Percentiles rank a stretch among this genome's conserved stretches.
phyloP scores from a whole-genome alignment of 2,113 vertebrate species.

The Lamprotornis superbus region DNA sequence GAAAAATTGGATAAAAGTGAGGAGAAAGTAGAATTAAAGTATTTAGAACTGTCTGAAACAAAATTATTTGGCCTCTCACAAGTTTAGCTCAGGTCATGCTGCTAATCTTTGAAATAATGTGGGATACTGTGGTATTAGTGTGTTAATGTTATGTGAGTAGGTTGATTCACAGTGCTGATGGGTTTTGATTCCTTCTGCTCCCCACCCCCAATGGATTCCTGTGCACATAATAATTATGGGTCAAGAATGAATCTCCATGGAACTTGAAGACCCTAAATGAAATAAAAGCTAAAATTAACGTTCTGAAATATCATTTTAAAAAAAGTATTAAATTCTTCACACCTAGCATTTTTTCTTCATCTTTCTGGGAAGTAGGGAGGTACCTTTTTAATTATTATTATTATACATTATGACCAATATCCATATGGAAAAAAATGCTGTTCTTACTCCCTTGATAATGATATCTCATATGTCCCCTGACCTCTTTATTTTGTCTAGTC shows the following conservation, averaged over 20 bases:
- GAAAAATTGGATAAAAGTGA: not conserved
- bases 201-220: accelerated
- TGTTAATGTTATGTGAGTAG: not conserved
- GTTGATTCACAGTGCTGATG: not conserved
- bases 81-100: not conserved
- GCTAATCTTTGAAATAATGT: not conserved
- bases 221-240: not conserved
- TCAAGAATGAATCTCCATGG: not conserved
- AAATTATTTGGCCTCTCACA: not conserved
- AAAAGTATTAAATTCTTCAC: not conserved
- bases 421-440: accelerated
- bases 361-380: not conserved
- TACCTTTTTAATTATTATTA: not conserved
- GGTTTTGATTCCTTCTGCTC: not conserved
- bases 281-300: not conserved
- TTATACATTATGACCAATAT: not conserved
- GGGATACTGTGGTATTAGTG: not conserved
- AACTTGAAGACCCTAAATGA: not conserved
- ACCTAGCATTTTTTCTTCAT: not conserved
- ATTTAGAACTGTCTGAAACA: not conserved
- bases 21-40: not conserved
- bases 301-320: not conserved
- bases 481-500: not conserved
- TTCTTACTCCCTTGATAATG: not conserved
- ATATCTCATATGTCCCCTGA: not conserved